Conservation (phyloP, 2,113 vertebrate species). For the Hemichromis elongatus region DNA sequence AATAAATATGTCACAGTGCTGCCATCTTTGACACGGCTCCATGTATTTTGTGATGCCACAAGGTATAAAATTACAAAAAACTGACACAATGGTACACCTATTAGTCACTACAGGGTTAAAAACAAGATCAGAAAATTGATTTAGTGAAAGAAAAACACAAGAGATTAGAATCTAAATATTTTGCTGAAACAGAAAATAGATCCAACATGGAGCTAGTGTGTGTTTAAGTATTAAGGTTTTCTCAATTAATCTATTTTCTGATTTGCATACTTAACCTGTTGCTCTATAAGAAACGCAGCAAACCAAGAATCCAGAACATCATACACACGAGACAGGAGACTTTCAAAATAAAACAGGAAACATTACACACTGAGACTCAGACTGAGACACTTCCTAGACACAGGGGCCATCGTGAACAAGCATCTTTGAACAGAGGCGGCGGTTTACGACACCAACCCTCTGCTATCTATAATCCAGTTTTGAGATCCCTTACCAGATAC, state of each 20-base stretch:
- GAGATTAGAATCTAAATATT: not conserved
- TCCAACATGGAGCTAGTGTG: not conserved
- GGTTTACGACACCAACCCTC: not conserved
- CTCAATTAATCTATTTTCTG: not conserved
- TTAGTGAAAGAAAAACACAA: not conserved
- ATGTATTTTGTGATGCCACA: not conserved
- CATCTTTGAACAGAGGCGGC: too few relatives aligned
- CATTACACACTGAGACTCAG: accelerated
- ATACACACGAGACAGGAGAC: accelerated
- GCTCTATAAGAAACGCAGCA: accelerated
- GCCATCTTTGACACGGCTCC: not conserved
- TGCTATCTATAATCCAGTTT: too few relatives aligned
- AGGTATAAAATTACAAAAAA: not conserved
- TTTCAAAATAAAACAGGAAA: not conserved
- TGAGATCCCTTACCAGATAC: too few relatives aligned
- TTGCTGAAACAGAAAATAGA: not conserved
- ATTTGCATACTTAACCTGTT: not conserved
- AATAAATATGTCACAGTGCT: not conserved
- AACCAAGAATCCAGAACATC: not conserved
- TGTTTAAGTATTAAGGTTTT: not conserved
- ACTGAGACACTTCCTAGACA: not conserved
- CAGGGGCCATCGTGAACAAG: too few relatives aligned
- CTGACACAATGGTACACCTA: not conserved
- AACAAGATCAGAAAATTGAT: too few relatives aligned
- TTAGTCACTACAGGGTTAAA: not conserved